Evolutionary conservation across 2,888 invertebrate genomes (phyloP).

Genomic region (Trichopria drosophilae): DNA sequence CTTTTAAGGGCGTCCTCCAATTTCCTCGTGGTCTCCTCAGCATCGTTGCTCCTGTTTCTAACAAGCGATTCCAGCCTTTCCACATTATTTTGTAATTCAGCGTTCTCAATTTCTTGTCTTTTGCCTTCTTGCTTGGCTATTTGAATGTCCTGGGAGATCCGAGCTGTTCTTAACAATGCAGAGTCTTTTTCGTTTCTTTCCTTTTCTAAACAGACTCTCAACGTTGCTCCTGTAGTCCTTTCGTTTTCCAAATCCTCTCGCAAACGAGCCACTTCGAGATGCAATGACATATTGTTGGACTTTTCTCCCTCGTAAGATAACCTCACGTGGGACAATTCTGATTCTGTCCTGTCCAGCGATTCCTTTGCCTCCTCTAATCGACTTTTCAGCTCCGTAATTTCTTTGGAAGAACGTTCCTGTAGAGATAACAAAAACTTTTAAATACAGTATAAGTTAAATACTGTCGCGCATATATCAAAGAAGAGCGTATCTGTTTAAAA

Average conservation of each 20-base stretch:
- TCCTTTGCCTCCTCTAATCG: slow-evolving; percentile 44
- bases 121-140: slow-evolving; percentile 74
- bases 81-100: slow-evolving; percentile 65
- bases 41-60: slow-evolving; percentile 61
- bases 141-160: slow-evolving; percentile 80
- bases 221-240: slow-evolving; percentile 40
- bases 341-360: slow-evolving; percentile 40
- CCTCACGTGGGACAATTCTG: slow-evolving; percentile 44
- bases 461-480: neutral
- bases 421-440: no score
- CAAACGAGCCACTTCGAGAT: slow-evolving; percentile 48
- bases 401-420: slow-evolving; percentile 50
- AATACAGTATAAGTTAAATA: no score
- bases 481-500: neutral
- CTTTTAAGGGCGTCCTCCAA: slow-evolving; percentile 56
- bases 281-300: slow-evolving; percentile 47
- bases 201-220: slow-evolving; percentile 49
- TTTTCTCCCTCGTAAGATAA: slow-evolving; percentile 47
- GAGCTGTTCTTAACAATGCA: slow-evolving; percentile 75
- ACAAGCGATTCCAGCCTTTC: slow-evolving; percentile 62
- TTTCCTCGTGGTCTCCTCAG: slow-evolving; percentile 43
- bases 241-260: slow-evolving; percentile 49
- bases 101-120: slow-evolving; percentile 68
- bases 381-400: slow-evolving; percentile 44
- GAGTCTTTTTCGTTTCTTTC: slow-evolving; percentile 78